These are phyloP conservation scores for Rhynchomys soricoides DNA, from an alignment of 2,113 vertebrate species.

Conservation along the genomic window DNA sequence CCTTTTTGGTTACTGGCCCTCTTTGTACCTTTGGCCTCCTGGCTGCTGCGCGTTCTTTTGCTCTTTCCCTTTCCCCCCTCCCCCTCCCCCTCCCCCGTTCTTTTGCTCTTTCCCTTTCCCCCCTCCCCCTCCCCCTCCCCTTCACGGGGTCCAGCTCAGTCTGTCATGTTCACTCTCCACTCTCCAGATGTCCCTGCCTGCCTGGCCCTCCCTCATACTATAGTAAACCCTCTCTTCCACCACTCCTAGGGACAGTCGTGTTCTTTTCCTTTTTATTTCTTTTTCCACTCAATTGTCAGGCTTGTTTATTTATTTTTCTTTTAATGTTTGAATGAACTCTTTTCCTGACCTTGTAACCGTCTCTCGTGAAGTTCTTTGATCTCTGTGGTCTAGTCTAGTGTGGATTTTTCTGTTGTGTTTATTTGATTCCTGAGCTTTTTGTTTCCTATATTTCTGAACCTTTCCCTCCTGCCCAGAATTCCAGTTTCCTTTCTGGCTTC, in stretches of 20 bases:
- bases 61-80: not conserved
- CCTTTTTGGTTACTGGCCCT: not conserved
- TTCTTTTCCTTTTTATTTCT: not conserved
- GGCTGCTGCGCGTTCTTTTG: not conserved
- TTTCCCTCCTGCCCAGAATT: not conserved
- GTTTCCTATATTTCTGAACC: not conserved
- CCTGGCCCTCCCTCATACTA: not conserved
- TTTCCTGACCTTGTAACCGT: not conserved
- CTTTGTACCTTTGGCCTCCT: not conserved
- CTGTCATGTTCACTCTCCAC: not conserved
- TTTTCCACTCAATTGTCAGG: not conserved
- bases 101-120: not conserved
- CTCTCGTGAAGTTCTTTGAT: not conserved
- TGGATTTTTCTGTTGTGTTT: not conserved
- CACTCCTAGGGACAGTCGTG: not conserved
- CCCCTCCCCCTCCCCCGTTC: rapidly evolving
- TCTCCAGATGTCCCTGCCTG: too few species aligned
- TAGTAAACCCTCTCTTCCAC: not conserved
- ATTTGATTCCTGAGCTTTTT: not conserved
- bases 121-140: rapidly evolving
- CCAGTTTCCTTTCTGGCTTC: not conserved
- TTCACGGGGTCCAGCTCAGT: too few species aligned
- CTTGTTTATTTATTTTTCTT: not conserved
- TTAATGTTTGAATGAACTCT: not conserved
- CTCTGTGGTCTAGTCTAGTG: not conserved